phyloP scores from a whole-genome alignment of 2,888 invertebrate genomes.

The Orchesellides sinensis region DNA sequence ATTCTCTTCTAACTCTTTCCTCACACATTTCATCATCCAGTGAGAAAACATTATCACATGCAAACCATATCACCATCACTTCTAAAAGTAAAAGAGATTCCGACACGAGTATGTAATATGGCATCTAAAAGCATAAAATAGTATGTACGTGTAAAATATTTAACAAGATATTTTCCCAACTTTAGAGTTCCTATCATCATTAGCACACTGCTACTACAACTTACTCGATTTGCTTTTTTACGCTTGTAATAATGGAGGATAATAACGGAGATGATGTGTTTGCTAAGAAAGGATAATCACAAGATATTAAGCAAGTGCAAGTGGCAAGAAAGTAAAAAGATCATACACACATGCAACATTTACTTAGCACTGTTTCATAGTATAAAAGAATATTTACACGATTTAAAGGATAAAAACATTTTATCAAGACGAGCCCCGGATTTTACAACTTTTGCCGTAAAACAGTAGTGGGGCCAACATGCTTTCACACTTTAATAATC shows the following conservation, averaged over 20 bases:
- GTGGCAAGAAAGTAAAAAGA: neutral
- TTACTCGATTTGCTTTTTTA: conserved; percentile 18
- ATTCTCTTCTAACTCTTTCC: too few species aligned
- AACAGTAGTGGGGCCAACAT: conserved; percentile 37
- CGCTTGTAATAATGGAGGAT: conserved; percentile 62
- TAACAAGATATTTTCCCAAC: conserved; percentile 53
- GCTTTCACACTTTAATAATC: conserved; percentile 19
- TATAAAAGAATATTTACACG: too few species aligned
- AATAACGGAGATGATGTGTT: conserved; percentile 71
- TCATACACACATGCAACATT: too few species aligned
- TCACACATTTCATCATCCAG: too few species aligned
- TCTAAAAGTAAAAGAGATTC: neutral
- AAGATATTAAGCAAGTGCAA: conserved; percentile 26
- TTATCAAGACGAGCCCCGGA: neutral
- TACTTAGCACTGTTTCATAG: conserved; percentile 46
- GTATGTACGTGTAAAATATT: conserved; percentile 54
- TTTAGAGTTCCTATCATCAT: conserved; percentile 54
- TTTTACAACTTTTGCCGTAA: conserved; percentile 57
- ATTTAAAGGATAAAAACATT: neutral
- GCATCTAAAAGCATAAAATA: conserved; percentile 52
- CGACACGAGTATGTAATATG: conserved; percentile 7
- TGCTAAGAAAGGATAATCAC: conserved; percentile 70
- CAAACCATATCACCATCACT: conserved; percentile 13
- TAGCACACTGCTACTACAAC: conserved; percentile 55
- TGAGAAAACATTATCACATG: conserved; percentile 16